Percentiles rank a stretch among this genome's conserved stretches.
phyloP scores from a whole-genome alignment of 2,113 vertebrate species.

The Glaucomys volans region DNA sequence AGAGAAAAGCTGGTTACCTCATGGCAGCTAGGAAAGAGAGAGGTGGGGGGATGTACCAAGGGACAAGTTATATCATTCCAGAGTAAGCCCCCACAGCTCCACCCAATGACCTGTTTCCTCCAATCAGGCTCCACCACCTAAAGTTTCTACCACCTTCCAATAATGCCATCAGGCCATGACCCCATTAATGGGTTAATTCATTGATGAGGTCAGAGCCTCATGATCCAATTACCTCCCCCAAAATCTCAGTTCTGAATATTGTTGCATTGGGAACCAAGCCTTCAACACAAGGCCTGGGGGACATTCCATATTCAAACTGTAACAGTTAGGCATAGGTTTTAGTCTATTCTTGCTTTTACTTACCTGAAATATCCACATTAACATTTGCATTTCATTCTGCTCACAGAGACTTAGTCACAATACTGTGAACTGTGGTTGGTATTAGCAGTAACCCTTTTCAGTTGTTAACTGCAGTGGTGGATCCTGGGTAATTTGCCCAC shows the following conservation, averaged over 20 bases:
- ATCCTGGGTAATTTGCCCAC: neutral
- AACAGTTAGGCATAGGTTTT: too few species aligned
- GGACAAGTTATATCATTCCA: neutral
- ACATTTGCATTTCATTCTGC: neutral
- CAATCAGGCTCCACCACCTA: neutral
- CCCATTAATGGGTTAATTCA: neutral
- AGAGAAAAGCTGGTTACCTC: neutral
- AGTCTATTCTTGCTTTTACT: slow-evolving; percentile 60
- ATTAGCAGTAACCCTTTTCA: neutral
- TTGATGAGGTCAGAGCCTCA: neutral
- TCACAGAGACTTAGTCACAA: neutral
- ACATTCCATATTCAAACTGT: too few species aligned
- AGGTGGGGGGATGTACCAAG: too few species aligned
- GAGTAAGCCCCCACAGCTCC: too few species aligned
- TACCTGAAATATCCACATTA: slow-evolving; percentile 22
- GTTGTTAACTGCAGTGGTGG: neutral
- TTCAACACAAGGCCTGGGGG: neutral
- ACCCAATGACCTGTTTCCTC: neutral
- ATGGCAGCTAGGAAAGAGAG: too few species aligned
- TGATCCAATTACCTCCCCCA: neutral
- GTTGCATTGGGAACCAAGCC: neutral
- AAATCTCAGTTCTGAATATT: neutral
- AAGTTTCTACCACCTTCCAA: neutral
- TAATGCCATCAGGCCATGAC: neutral
- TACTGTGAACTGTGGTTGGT: neutral